Evolutionary conservation across 2,113 vertebrate genomes (phyloP), one percentile per base, ranked within the genome.

Genomic region (Pygoscelis adeliae): DNA sequence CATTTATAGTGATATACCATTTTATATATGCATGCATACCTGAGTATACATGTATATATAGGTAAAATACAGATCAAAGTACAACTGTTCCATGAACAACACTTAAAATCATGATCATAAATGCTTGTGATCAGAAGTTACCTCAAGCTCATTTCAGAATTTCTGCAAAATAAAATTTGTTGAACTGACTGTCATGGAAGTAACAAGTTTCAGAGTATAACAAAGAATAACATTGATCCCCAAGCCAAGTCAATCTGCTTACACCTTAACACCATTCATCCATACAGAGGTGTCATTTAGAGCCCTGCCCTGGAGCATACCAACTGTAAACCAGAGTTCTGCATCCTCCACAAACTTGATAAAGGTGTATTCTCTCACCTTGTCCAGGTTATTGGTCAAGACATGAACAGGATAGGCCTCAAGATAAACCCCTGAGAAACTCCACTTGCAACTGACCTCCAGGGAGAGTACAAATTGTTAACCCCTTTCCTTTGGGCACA

Each of bases 341-440:
- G 27, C 56, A 10, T 42, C 47, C 40, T 30, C 7, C 6, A 62
- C 36, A 67, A 71, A 62, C 36, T 32, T 46, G 10, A 44, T 61
- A 27, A 74, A 63, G 11, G 4, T 56, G 4, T 4, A 25, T 74
- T 79, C 27, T 32, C 19, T 65, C 0, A 0, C 27, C 27, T 25
- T 66, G 25, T 84, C 13, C 2, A n/a, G 40, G 11, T 26, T 18
- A 26, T 42, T 34, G 13, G 42, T 52, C 27, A 49, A 66, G 78
- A 58, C 5, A n/a, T 16, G 47, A 67, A 42, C 8, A 71, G 3
- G 9, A 55, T 36, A 77, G 3, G 17, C 20, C 23, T 38, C 16
- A 58, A 25, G 38, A 14, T 6, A 73, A 83, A 49, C 11, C 23
- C 7, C 53, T n/a, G 23, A 58, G 23, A 34, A 65, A 19, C 8